Conservation (phyloP, 2,113 vertebrate genomes). For the Osmerus mordax region DNA sequence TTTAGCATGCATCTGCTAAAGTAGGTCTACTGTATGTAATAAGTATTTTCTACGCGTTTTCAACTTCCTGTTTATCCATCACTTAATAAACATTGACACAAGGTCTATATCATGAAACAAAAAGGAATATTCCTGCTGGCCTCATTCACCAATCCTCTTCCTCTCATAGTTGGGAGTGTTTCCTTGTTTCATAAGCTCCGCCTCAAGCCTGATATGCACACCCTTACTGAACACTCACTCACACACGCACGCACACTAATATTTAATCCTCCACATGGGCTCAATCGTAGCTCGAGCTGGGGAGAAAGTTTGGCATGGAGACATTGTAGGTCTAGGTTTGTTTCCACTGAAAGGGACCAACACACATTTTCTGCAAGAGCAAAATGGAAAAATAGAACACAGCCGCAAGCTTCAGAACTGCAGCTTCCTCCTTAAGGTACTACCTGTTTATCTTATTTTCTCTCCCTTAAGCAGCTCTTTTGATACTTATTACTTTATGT, state of each 20-base stretch:
- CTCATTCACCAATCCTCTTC: constrained; percentile 13
- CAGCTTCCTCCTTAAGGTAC: constrained; percentile 48
- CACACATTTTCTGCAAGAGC: constrained; percentile 23
- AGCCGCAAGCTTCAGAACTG: constrained; percentile 36
- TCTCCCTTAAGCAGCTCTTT: neutral
- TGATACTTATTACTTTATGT: neutral
- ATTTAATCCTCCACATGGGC: constrained; percentile 36
- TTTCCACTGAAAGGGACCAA: constrained; percentile 24
- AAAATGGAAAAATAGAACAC: constrained; percentile 44
- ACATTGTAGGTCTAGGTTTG: constrained; percentile 23
- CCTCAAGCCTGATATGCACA: constrained; percentile 49
- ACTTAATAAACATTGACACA: neutral
- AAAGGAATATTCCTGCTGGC: neutral
- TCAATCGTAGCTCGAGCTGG: constrained; percentile 34
- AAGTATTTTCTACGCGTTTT: too few species aligned
- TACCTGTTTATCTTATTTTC: constrained; percentile 10
- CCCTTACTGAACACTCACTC: constrained; percentile 23
- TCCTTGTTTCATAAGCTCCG: constrained; percentile 39
- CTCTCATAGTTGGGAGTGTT: constrained; percentile 22
- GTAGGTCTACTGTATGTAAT: too few species aligned
- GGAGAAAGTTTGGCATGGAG: constrained; percentile 25
- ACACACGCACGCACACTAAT: constrained; percentile 31
- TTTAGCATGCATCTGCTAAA: too few species aligned
- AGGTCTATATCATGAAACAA: neutral
- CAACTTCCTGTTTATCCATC: too few species aligned